Base-by-base conservation (phyloP, 2,113 vertebrate species). In the Stegastes partitus region DNA sequence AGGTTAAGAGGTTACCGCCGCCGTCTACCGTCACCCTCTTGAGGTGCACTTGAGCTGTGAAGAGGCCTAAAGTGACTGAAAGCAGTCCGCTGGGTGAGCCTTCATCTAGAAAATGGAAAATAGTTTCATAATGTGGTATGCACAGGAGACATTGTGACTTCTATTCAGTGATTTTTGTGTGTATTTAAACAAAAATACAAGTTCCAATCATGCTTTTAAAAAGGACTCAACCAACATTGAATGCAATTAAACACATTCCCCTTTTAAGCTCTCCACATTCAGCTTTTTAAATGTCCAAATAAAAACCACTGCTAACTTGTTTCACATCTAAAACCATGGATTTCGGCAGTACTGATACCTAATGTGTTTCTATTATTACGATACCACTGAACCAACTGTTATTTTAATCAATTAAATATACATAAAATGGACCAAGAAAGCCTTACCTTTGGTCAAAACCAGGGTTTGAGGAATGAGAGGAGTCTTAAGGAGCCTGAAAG, bases 31-130 rank as follows among this genome's bases (percentile, higher is more conserved):
- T 73, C 63, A 91, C 69, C 49, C 51, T 89, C 47, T 74, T 70
- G 11, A 93, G 83, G 18, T 61, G 81, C 15, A 91, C 87, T 1
- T 90, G 85, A 10, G 83, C 14, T 1, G 79, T 37, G 57, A 92
- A 93, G 11, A 37, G 4, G 25, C 91, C 89, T 12, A 90, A 65
- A 1, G 69, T 78, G 47, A 79, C 18, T 1, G 79, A 78, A 18
- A 88, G 84, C 6, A 79, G 15, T 49, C 72, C 72, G 11, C 75
- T 47, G 2, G 76, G 63, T 3, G 62, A 25, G 25, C 34, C 47
- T 4, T 79, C 73, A 15, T 81, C 87, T 90, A 74, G 2, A 23
- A 28, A 68, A 4, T 11, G 22, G 73, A n/a, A 50, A 3, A 59
- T 15, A 47, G 18, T 14, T 23, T 4, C 1, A n/a, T 11, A 12